These are phyloP conservation scores for Torymus tubicola DNA, from an alignment of 2,888 invertebrate species.

Conservation along the genomic window DNA sequence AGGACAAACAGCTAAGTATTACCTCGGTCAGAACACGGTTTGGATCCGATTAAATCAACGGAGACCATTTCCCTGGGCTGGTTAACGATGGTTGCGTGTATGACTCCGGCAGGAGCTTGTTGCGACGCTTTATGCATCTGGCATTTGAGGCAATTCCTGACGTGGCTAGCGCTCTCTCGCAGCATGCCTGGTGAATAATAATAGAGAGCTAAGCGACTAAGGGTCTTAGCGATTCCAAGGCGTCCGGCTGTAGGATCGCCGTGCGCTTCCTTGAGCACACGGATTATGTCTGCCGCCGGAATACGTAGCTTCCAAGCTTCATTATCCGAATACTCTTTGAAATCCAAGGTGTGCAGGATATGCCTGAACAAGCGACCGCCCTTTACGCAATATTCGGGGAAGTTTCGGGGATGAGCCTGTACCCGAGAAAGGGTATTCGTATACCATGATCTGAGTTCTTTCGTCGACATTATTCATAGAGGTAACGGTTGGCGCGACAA, in stretches of 20 bases:
- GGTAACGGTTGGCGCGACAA: no score
- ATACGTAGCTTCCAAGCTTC: conserved; percentile 57
- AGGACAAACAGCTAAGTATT: background rate
- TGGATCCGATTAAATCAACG: background rate
- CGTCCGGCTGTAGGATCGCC: conserved; percentile 58
- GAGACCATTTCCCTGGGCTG: conserved; percentile 10
- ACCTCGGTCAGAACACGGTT: background rate
- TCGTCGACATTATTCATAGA: no score
- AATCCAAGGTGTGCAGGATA: conserved; percentile 33
- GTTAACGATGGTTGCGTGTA: background rate
- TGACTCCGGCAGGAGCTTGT: background rate
- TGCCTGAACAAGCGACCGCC: conserved; percentile 53
- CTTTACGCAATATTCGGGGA: background rate
- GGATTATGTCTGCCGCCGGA: background rate
- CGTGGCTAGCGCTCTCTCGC: no score
- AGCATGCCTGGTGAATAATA: no score
- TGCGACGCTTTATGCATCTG: background rate
- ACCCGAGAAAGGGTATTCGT: no score
- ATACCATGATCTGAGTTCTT: no score
- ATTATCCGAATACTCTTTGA: conserved; percentile 50
- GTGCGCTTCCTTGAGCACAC: conserved; percentile 49
- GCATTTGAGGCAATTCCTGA: no score
- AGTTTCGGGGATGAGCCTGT: conserved; percentile 7
- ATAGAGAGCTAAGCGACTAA: background rate
- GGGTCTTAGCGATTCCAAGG: conserved; percentile 57